A percentile compares a stretch with the other conserved stretches of the same genome.
Evolutionary conservation across 2,797 vertebrate genomes (phyloP).

Genomic region (Chloroceryle amazona): DNA sequence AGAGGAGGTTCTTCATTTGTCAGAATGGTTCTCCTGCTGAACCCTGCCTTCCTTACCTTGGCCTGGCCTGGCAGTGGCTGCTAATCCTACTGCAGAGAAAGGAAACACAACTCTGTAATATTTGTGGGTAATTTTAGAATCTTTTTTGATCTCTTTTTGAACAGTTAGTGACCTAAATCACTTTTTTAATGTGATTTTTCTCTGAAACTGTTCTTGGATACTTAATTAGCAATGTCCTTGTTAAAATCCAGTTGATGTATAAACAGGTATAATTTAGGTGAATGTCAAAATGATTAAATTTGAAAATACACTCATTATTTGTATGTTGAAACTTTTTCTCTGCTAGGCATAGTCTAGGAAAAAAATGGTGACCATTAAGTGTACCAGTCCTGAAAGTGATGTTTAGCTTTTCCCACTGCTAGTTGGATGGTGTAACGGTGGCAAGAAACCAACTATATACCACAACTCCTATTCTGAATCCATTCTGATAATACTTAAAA

Average conservation of each 20-base stretch:
- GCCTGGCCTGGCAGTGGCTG: neutral
- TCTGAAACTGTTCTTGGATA: neutral
- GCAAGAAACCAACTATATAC: neutral
- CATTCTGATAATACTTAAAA: neutral
- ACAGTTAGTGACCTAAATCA: neutral
- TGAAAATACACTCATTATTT: neutral
- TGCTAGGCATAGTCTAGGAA: neutral
- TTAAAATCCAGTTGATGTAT: neutral
- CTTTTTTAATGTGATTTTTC: neutral
- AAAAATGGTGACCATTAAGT: neutral
- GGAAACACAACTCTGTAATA: neutral
- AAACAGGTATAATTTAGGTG: neutral
- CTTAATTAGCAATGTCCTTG: neutral
- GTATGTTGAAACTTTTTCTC: neutral
- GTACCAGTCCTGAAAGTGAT: neutral
- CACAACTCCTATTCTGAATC: neutral
- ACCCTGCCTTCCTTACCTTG: neutral
- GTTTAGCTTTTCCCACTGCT: neutral
- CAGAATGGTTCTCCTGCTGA: neutral
- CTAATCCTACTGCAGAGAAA: neutral
- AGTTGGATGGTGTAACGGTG: neutral
- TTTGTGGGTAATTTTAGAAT: neutral
- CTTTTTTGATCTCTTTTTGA: neutral
- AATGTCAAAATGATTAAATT: neutral
- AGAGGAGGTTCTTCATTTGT: neutral